These are phyloP conservation scores for Pterobdella sp. DNA, from an alignment of 2,888 invertebrate genomes.

Conservation along the genomic window DNA sequence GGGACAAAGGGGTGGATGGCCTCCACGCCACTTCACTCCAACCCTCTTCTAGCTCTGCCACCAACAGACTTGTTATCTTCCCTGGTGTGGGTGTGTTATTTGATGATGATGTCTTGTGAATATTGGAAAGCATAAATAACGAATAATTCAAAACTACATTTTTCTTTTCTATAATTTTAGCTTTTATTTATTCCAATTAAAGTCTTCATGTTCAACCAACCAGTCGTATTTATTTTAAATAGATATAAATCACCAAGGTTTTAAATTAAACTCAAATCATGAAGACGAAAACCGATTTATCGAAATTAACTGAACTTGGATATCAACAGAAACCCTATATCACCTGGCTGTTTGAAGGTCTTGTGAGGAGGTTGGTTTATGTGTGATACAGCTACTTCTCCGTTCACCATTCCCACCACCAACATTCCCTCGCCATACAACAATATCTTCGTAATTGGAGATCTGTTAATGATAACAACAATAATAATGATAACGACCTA, in stretches of 20 bases:
- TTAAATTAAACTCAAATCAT: no score
- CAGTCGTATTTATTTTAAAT: no score
- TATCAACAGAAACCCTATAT: background rate
- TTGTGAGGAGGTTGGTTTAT: background rate
- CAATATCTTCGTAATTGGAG: background rate
- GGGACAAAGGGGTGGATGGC: background rate
- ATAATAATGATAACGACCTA: no score
- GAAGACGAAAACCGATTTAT: no score
- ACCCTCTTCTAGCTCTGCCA: background rate
- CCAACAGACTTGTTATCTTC: background rate
- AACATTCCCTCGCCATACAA: background rate
- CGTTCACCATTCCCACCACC: conserved; percentile 3
- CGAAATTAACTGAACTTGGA: no score
- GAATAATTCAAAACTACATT: background rate
- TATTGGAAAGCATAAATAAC: background rate
- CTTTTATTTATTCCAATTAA: no score
- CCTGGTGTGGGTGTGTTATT: background rate
- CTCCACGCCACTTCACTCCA: background rate
- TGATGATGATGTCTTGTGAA: background rate
- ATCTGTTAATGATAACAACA: conserved; percentile 39
- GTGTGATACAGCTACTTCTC: background rate
- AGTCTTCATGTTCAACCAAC: no score
- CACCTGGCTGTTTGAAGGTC: background rate
- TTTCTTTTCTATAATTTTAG: no score
- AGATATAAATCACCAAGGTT: no score